Evolutionary conservation across 30 jellyfish, hydroid and myxozoan species (phyloP), one percentile per base, ranked within the genome.

Genomic region (Hydractinia symbiolongicarpus): DNA sequence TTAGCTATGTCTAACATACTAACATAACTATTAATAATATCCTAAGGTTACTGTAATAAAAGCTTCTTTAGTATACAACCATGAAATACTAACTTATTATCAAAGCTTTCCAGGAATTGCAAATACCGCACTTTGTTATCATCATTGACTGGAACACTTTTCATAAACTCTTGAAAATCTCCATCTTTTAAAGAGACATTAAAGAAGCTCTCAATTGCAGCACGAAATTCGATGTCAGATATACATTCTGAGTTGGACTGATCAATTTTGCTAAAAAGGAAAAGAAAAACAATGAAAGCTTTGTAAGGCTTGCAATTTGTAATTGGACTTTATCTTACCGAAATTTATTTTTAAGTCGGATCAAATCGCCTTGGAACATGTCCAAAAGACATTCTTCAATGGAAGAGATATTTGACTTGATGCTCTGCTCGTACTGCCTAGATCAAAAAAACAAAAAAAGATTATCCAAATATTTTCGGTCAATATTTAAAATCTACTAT

Each of bases 141-240:
- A 9, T 80, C 90, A 84, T 89, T 89, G 40, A 56, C 44, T 0
- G 96, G 96, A 49, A 89, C 91, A n/a, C 73, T 84, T 9, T 40
- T 44, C 87, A 89, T 67, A 54, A 83, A 76, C 19, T 62, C 81
- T 50, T 21, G 55, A 76, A 89, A 81, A 7, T 72, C 62, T 11
- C 67, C 92, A 20, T 84, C 89, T 16, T 83, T 67, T 2, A 84
- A 52, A 16, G 81, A 88, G 62, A 84, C 16, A 56, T 67, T 73
- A 83, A 89, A 76, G 7, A 71, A 72, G 62, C 95, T 84, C 57
- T 89, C 95, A 10, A 89, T 50, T 1, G 81, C 95, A 21, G 95
- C 95, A 5, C 95, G 87, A 58, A 89, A 89, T 71, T 89, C 87
- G 9, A 56, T 80, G n/a, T 61, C 86, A 50, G 92, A 70, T 44